phyloP scores from a whole-genome alignment of 2,888 invertebrate species.

The Drepana falcataria region DNA sequence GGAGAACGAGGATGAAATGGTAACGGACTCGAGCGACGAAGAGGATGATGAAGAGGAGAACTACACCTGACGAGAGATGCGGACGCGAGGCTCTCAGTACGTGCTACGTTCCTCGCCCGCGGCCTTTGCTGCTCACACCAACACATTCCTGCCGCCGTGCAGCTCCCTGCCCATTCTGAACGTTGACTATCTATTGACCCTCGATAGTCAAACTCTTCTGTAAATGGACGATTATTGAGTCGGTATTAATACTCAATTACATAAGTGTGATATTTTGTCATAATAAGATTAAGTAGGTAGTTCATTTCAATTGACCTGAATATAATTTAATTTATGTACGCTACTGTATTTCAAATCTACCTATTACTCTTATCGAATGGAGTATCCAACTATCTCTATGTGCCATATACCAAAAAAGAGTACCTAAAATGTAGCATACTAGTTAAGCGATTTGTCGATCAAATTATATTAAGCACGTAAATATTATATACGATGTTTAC shows the following conservation, averaged over 20 bases:
- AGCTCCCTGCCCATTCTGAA: slow-evolving; percentile 32
- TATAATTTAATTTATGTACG: no score
- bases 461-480: slow-evolving; percentile 6
- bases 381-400: slow-evolving; percentile 16
- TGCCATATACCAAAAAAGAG: slow-evolving; percentile 45
- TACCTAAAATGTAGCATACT: slow-evolving; percentile 16
- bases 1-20: slow-evolving; percentile 50
- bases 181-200: slow-evolving; percentile 25
- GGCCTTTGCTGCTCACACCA: slow-evolving; percentile 30
- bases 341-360: not conserved
- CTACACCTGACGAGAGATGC: slow-evolving; percentile 54
- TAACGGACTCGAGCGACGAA: slow-evolving; percentile 57
- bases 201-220: slow-evolving; percentile 6
- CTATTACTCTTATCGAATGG: not conserved
- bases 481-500: slow-evolving; percentile 9
- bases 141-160: slow-evolving; percentile 50
- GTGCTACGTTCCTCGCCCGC: slow-evolving; percentile 48
- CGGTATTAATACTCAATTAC: slow-evolving; percentile 38
- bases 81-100: slow-evolving; percentile 45
- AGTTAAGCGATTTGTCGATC: slow-evolving; percentile 11
- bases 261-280: slow-evolving; percentile 44
- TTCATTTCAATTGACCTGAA: not conserved
- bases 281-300: slow-evolving; percentile 13
- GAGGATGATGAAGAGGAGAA: slow-evolving; percentile 51
- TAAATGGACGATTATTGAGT: slow-evolving; percentile 12